A percentile compares a stretch with the other conserved stretches of the same genome.
Evolutionary conservation across 2,113 vertebrate species (phyloP).

Genomic region (Engraulis encrasicolus): DNA sequence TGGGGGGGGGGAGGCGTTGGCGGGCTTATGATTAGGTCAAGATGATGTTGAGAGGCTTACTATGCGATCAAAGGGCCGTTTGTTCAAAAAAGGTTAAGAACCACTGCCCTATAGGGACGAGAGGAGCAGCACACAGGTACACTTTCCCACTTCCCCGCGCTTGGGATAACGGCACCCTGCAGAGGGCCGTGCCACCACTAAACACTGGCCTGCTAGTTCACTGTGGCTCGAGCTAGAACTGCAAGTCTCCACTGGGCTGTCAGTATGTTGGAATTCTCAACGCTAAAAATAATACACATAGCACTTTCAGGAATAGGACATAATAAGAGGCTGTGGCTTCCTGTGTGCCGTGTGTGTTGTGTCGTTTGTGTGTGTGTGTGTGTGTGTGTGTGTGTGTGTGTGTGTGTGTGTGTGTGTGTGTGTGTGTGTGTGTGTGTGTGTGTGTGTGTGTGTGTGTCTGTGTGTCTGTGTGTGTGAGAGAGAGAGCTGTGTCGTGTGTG

Average conservation of each 20-base stretch:
- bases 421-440: conserved; percentile 11
- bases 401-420: not conserved
- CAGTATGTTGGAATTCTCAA: not conserved
- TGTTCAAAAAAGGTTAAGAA: too few species aligned
- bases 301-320: not conserved
- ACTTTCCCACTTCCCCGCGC: too few species aligned
- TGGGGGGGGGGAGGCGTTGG: too few species aligned
- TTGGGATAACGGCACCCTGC: not conserved
- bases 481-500: too few species aligned
- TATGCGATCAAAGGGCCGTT: too few species aligned
- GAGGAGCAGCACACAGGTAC: too few species aligned
- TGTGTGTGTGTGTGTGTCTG: conserved; percentile 40
- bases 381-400: not conserved
- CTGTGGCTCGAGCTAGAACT: not conserved
- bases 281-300: not conserved
- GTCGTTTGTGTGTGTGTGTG: too few species aligned
- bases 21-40: too few species aligned
- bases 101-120: too few species aligned
- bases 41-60: too few species aligned
- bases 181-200: not conserved
- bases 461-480: too few species aligned
- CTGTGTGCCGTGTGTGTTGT: too few species aligned
- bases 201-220: not conserved
- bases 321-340: not conserved
- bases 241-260: not conserved